Base-by-base conservation (phyloP, 2,797 vertebrate genomes). In the Takifugu rubripes region DNA sequence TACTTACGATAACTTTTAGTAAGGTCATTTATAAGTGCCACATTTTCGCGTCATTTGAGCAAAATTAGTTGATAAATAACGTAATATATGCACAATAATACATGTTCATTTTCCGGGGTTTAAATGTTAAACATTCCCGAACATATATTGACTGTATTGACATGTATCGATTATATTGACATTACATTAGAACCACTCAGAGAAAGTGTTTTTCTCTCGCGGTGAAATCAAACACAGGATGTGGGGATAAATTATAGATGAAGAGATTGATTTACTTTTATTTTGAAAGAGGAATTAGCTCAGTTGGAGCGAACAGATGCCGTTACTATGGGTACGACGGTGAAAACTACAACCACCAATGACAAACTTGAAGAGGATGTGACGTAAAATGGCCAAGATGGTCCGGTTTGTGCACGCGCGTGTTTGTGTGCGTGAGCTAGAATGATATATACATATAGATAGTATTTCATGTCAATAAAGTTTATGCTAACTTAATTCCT, bases 321-420 rank as follows among this genome's bases (percentile, higher is more conserved):
- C 1, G 21, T 10, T 49, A 9, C 14, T 7, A 40, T 40, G 14
- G 36, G 14, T 49, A 61, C 76, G 1, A 21, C 21, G 21, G 21
- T 21, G 21, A 33, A 33, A 33, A 33, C 31, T 33, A 33, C 31
- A 33, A 33, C 31, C 27, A 29, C 27, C 9, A 10, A 33, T 33
- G 31, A 33, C 31, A 10, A 33, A 9, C 48, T 56, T 2, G 1
- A 46, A 50, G 45, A 74, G 82, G 77, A 81, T 59, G 16, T 84
- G 81, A 81, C 81, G 78, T 66, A 1, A 1, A 31, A 45, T 50
- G 54, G 64, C 61, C 9, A 44, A 64, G 36, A 40, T 16, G 7
- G 48, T 58, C 56, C 53, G 54, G 15, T 49, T 26, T 61, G 45
- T 43, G 49, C 17, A 42, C 25, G 54, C 29, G 36, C 36, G 36